A percentile compares a stretch with the other conserved stretches of the same genome.
Conservation (phyloP, 1,140 invertebrate species). For the Eumaeus atala region DNA sequence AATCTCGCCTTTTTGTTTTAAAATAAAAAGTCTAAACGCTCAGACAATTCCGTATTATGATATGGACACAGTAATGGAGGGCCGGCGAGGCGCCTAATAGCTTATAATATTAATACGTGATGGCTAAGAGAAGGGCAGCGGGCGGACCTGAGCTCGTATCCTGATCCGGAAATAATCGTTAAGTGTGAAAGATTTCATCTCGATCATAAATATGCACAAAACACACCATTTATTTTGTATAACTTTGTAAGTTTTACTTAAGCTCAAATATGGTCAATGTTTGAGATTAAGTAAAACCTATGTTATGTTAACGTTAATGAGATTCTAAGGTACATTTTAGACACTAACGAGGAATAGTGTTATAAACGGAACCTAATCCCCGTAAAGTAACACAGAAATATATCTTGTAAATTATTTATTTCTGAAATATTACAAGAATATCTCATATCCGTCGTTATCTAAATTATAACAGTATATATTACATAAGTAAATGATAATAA, state of each 20-base stretch:
- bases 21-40: slow-evolving; percentile 66
- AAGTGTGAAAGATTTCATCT: slow-evolving; percentile 49
- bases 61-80: slow-evolving; percentile 71
- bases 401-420: too few relatives aligned
- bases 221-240: background rate
- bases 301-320: too few relatives aligned
- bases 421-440: too few relatives aligned
- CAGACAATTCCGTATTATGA: slow-evolving; percentile 71
- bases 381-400: too few relatives aligned
- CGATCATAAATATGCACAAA: slow-evolving; percentile 24
- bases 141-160: slow-evolving; percentile 28
- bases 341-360: too few relatives aligned
- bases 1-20: slow-evolving; percentile 64
- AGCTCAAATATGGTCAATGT: too few relatives aligned
- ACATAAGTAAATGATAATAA: too few relatives aligned
- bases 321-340: too few relatives aligned
- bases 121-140: slow-evolving; percentile 38
- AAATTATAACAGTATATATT: too few relatives aligned
- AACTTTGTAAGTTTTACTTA: background rate
- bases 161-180: slow-evolving; percentile 55
- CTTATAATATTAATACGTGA: slow-evolving; percentile 72
- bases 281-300: too few relatives aligned
- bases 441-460: too few relatives aligned
- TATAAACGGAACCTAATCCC: too few relatives aligned
- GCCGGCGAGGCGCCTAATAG: slow-evolving; percentile 65